Evolutionary conservation across 2,888 invertebrate genomes (phyloP).

Genomic region (Creontiades dilutus): DNA sequence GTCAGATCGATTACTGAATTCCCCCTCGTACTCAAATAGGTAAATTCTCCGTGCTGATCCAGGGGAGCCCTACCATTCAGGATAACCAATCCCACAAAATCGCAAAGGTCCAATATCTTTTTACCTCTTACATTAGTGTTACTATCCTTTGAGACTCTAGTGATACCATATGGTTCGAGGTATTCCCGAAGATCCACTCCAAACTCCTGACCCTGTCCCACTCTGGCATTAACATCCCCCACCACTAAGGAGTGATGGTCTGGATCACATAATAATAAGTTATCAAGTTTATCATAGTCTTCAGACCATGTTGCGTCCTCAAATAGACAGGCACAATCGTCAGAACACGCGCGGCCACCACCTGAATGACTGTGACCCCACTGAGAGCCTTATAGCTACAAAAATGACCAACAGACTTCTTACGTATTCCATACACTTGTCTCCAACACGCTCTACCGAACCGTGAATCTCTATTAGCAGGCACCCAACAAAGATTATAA

Average conservation of each 20-base stretch:
- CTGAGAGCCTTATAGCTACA: background rate
- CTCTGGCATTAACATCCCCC: conserved; percentile 24
- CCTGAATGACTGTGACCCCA: background rate
- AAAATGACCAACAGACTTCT: background rate
- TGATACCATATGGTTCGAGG: background rate
- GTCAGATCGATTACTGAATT: background rate
- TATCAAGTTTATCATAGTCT: background rate
- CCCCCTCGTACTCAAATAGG: background rate
- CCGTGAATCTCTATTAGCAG: background rate
- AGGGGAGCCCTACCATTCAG: background rate
- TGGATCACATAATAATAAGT: background rate
- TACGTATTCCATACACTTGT: background rate
- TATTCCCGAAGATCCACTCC: background rate
- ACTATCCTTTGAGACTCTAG: background rate
- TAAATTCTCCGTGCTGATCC: background rate
- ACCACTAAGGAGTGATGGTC: background rate
- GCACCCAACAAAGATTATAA: background rate
- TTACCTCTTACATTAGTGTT: background rate
- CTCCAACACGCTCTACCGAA: background rate
- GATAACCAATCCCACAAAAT: background rate
- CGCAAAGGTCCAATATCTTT: background rate
- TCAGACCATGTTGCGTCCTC: background rate
- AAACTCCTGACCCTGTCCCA: background rate
- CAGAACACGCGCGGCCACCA: background rate
- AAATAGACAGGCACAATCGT: background rate